Conservation (phyloP, 2,888 invertebrate genomes). For the Hydrotaea diabolus region DNA sequence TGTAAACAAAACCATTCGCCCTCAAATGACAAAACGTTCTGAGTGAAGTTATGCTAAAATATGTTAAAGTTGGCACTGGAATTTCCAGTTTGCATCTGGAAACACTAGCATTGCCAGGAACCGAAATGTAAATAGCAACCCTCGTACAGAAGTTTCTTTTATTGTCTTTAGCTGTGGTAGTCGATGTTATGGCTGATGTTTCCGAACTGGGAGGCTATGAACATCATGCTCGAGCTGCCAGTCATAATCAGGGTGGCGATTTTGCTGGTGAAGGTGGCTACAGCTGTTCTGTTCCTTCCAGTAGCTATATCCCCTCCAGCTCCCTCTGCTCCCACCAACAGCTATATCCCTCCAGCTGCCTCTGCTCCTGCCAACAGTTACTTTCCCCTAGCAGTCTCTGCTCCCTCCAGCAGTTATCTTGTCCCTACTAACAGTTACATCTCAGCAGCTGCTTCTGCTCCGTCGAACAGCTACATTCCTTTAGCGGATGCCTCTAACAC, state of each 20-base stretch:
- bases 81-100: too few relatives aligned
- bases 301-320: too few relatives aligned
- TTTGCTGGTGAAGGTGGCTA: not conserved
- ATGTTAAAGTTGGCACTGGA: too few relatives aligned
- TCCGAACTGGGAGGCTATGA: conserved; percentile 56
- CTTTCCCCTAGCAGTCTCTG: conserved; percentile 11
- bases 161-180: conserved; percentile 25
- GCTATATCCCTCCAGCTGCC: not conserved
- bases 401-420: not conserved
- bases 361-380: not conserved
- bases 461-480: too few relatives aligned
- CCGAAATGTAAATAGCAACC: too few relatives aligned
- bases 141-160: too few relatives aligned
- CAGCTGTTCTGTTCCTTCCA: not conserved
- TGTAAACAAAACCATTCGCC: too few relatives aligned
- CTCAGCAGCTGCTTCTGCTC: not conserved
- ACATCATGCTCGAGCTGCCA: conserved; percentile 34
- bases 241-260: not conserved
- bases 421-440: not conserved
- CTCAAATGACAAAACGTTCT: too few relatives aligned
- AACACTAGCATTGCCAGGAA: too few relatives aligned
- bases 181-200: conserved; percentile 59
- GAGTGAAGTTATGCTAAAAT: too few relatives aligned
- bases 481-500: not conserved
- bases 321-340: too few relatives aligned